Evolutionary conservation across 2,797 vertebrate genomes (phyloP).

Genomic region (Xerus rutilus): DNA sequence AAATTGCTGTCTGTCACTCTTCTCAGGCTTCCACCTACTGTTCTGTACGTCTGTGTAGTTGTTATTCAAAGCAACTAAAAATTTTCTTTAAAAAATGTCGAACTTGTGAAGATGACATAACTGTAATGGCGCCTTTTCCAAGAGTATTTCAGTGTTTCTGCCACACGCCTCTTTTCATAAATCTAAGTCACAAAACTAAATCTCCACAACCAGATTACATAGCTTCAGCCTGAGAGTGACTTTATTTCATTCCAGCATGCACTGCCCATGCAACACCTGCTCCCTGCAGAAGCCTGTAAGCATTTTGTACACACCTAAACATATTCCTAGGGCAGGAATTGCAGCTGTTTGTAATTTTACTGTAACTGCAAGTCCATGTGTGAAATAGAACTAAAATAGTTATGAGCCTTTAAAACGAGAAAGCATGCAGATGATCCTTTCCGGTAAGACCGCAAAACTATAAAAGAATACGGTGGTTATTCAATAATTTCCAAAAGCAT

Average conservation of each 20-base stretch:
- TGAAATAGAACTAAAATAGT: constrained; percentile 19
- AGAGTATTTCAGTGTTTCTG: constrained; percentile 47
- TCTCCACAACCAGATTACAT: constrained; percentile 46
- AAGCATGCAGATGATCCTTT: constrained; percentile 57
- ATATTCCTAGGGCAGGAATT: constrained; percentile 53
- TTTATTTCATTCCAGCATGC: constrained; percentile 49
- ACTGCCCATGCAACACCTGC: constrained; percentile 46
- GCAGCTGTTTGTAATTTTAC: constrained; percentile 73
- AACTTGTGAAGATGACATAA: constrained; percentile 59
- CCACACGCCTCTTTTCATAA: constrained; percentile 50
- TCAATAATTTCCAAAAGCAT: constrained; percentile 67
- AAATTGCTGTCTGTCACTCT: neutral
- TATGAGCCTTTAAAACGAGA: constrained; percentile 63
- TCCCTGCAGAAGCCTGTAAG: constrained; percentile 52
- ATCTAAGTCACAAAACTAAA: constrained; percentile 61
- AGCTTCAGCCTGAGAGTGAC: neutral
- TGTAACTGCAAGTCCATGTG: constrained; percentile 37
- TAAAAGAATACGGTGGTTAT: constrained; percentile 61
- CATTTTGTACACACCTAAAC: constrained; percentile 73
- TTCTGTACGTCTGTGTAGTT: constrained; percentile 28
- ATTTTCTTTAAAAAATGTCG: constrained; percentile 37
- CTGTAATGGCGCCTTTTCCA: constrained; percentile 24
- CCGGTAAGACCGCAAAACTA: constrained; percentile 57
- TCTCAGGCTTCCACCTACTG: constrained; percentile 13
- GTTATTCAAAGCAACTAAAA: constrained; percentile 65